Percentiles rank a stretch among this genome's conserved stretches.
These are phyloP conservation scores for Spodoptera litura DNA, from an alignment of 1,140 invertebrate species.

Conservation along the genomic window DNA sequence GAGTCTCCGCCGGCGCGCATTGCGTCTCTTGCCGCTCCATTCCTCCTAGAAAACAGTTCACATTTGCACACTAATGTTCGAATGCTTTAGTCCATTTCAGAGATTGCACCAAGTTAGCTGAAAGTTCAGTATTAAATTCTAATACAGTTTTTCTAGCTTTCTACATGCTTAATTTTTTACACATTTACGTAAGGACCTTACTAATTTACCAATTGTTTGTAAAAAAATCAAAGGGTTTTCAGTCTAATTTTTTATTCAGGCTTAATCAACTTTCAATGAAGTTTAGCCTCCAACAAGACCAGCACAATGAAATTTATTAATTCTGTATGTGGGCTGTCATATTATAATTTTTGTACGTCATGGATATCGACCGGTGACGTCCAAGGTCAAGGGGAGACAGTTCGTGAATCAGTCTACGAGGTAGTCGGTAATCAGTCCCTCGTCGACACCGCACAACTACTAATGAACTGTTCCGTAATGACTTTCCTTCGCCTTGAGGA, in stretches of 20 bases:
- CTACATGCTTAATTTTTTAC: neutral
- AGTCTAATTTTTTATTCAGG: neutral
- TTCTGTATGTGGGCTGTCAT: conserved; percentile 58
- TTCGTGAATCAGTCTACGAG: conserved; percentile 54
- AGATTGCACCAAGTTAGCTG: conserved; percentile 2
- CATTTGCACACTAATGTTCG: conserved; percentile 45
- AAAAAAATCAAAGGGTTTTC: neutral
- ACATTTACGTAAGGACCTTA: too few species aligned
- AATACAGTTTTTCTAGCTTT: conserved; percentile 9
- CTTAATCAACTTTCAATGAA: neutral
- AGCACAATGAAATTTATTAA: conserved; percentile 64
- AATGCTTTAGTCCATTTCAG: conserved; percentile 16
- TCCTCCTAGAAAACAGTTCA: conserved; percentile 88
- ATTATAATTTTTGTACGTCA: conserved; percentile 61
- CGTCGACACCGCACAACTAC: conserved; percentile 45
- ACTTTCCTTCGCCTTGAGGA: conserved; percentile 32
- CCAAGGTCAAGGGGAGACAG: conserved; percentile 71
- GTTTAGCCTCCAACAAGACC: neutral
- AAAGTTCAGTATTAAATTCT: conserved; percentile 16
- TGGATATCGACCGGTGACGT: conserved; percentile 69
- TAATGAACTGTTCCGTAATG: conserved; percentile 53
- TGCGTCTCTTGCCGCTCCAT: conserved; percentile 88
- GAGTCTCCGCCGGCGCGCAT: conserved; percentile 87
- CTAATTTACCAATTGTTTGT: too few species aligned
- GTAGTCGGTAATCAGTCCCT: conserved; percentile 55